phyloP scores from a whole-genome alignment of 2,888 invertebrate species.

The Cheiracanthium punctorium region DNA sequence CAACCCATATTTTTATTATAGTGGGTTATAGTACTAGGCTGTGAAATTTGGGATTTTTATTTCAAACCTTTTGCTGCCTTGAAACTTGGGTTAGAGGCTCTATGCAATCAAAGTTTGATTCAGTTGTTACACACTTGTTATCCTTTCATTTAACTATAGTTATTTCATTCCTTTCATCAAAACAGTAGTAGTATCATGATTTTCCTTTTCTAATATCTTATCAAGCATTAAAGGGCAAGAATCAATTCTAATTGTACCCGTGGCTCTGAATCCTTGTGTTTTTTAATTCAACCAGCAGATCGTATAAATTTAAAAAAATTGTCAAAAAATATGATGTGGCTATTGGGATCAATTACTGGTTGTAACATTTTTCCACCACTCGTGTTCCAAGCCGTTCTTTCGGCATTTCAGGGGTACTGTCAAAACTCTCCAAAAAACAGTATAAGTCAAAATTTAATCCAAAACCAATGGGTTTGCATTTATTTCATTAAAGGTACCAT shows the following conservation, averaged over 20 bases:
- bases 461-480: constrained; percentile 7
- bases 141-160: constrained; percentile 12
- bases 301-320: background rate
- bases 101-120: constrained; percentile 21
- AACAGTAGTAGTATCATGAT: background rate
- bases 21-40: background rate
- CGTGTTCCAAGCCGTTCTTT: background rate
- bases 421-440: background rate
- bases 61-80: constrained; percentile 14
- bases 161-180: constrained; percentile 12
- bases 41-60: constrained; percentile 7
- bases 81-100: background rate
- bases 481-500: background rate
- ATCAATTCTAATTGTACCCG: background rate
- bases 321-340: background rate
- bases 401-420: background rate
- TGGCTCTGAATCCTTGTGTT: constrained; percentile 20
- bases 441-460: constrained; percentile 27
- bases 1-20: constrained; percentile 24
- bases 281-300: background rate
- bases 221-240: background rate
- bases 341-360: constrained; percentile 6
- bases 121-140: background rate
- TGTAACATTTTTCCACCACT: constrained; percentile 19
- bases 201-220: constrained; percentile 11